These are phyloP conservation scores for Percopsis transmontana DNA, from an alignment of 2,113 vertebrate species.

Conservation along the genomic window DNA sequence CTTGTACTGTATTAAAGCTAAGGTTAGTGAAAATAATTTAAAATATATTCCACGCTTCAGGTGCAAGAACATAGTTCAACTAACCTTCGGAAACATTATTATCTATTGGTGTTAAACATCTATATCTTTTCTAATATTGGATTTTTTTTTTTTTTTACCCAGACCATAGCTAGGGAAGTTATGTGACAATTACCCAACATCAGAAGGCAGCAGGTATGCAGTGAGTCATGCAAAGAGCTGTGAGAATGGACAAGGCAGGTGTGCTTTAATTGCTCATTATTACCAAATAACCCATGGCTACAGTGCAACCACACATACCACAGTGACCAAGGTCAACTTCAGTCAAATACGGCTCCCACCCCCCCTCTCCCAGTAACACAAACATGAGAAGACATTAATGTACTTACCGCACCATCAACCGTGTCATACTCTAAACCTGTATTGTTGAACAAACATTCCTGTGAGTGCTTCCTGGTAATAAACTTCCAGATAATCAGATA, in stretches of 20 bases:
- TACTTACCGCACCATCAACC: constrained; percentile 42
- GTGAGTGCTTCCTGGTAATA: constrained; percentile 10
- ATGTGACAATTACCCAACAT: too few relatives aligned
- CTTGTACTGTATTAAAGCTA: too few relatives aligned
- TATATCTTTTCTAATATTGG: too few relatives aligned
- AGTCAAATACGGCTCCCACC: constrained; percentile 15
- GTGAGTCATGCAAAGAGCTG: constrained; percentile 64
- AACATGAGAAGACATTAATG: constrained; percentile 7
- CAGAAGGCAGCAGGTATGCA: constrained; percentile 19
- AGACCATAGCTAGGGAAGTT: too few relatives aligned
- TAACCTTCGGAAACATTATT: too few relatives aligned
- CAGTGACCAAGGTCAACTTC: constrained; percentile 31
- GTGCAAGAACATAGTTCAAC: too few relatives aligned
- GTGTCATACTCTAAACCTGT: constrained; percentile 44
- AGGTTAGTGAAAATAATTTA: too few relatives aligned
- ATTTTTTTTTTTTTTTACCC: too few relatives aligned
- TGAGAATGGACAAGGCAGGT: constrained; percentile 45
- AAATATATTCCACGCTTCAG: too few relatives aligned
- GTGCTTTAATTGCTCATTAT: constrained; percentile 42
- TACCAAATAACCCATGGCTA: constrained; percentile 24
- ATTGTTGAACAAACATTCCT: constrained; percentile 25
- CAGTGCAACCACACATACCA: constrained; percentile 44
- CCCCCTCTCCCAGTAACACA: background rate
- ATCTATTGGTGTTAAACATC: too few relatives aligned
- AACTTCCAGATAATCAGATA: background rate